A percentile compares a stretch with the other conserved stretches of the same genome.
These are phyloP conservation scores for Catagonus wagneri DNA, from an alignment of 2,113 vertebrate species.

Conservation along the genomic window DNA sequence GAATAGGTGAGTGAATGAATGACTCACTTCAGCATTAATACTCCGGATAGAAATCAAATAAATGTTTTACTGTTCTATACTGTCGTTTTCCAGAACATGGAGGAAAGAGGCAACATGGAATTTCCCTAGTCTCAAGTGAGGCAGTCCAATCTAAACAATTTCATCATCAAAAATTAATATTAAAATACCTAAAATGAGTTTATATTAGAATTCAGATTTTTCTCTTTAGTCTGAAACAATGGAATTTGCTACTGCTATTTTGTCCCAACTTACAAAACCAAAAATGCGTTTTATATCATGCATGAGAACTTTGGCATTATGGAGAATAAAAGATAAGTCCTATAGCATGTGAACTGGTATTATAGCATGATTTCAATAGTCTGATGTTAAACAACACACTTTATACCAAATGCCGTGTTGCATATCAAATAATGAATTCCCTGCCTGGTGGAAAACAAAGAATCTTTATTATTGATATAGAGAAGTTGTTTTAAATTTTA, in stretches of 20 bases:
- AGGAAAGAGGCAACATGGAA: conserved; percentile 14
- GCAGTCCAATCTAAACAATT: neutral
- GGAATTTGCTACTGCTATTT: neutral
- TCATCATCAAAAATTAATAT: neutral
- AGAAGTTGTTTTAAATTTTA: conserved; percentile 78
- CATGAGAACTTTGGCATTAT: neutral
- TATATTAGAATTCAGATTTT: conserved; percentile 11
- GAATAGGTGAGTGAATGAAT: neutral
- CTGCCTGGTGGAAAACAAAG: conserved; percentile 61
- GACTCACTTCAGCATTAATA: neutral
- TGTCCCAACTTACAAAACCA: neutral
- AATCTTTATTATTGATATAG: conserved; percentile 60
- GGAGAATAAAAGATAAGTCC: neutral
- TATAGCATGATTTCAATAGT: conserved; percentile 7
- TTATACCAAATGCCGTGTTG: neutral
- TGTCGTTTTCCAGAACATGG: neutral
- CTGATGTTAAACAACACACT: conserved; percentile 4
- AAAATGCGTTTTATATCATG: neutral
- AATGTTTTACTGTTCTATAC: neutral
- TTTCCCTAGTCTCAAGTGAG: conserved; percentile 39
- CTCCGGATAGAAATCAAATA: neutral
- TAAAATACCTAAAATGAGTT: conserved; percentile 22
- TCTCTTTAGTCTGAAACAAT: conserved; percentile 10
- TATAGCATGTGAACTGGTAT: neutral
- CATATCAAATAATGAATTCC: conserved; percentile 62